Base-by-base conservation (phyloP, 2,113 vertebrate species). In the Peromyscus californicus region DNA sequence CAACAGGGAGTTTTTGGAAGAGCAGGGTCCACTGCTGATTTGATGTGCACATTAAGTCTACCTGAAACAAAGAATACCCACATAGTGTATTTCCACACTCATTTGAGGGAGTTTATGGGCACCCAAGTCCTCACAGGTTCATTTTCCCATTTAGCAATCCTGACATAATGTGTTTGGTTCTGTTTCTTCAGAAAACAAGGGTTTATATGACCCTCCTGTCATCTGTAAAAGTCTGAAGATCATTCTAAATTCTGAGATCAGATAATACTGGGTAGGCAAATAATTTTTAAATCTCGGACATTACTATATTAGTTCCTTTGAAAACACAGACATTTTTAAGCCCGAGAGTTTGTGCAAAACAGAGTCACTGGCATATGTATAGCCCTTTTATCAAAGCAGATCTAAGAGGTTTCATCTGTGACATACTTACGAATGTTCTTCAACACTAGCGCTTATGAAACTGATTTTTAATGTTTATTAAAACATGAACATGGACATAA, bases 171-270 rank as follows among this genome's bases (percentile, higher is more conserved):
- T 3, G 48, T 6, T 54, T 78, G 33, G 75, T 61, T 95, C 42
- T 86, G 0, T 48, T 94, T 94, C 33, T 76, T 69, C 19, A 48
- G 54, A 72, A 70, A 86, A 89, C 9, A 21, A 82, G 5, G 9
- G 24, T 33, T 1, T 19, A 3, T 51, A 65, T n/a, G 10, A 69
- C 4, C 4, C 12, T 72, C 2, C 51, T 79, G 10, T 12, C 8
- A 42, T 54, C 80, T 10, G 0, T 5, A 76, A 87, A 74, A 67
- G 89, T 85, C 42, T 72, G 12, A 67, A 74, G n/a, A 10, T 42
- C 42, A 75, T 70, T 95, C 69, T 95, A 82, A 91, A 65, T 91
- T 33, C 59, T 91, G 57, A 89, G 39, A 95, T 74, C 15, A 70
- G 90, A 83, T 78, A 54, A 82, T 48, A 95, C 76, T 61, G 2